Conservation (phyloP, 2,888 invertebrate genomes). For the Steinernema carpocapsae region DNA sequence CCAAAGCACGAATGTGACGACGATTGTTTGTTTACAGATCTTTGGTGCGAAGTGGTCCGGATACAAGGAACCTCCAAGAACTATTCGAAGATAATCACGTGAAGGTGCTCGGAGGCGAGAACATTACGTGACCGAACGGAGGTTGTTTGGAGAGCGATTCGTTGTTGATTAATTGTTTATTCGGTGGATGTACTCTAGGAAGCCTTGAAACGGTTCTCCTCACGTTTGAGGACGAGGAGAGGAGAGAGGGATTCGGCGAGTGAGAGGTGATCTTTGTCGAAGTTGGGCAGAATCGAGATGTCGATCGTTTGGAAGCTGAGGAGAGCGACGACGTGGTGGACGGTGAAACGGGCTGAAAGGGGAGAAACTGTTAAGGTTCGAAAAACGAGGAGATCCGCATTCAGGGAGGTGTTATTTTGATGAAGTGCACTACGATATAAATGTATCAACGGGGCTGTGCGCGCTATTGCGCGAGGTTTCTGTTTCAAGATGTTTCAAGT, state of each 20-base stretch:
- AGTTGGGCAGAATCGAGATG: conserved; percentile 10
- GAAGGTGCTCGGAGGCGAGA: too few relatives aligned
- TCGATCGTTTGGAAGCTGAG: conserved; percentile 1
- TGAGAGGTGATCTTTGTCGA: conserved; percentile 9
- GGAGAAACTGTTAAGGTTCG: neutral
- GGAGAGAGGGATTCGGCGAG: neutral
- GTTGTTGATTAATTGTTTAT: neutral
- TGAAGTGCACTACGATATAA: neutral
- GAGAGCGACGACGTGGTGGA: neutral
- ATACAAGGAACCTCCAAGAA: too few relatives aligned
- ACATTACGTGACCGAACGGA: too few relatives aligned
- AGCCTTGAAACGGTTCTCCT: neutral
- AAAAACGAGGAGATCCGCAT: neutral
- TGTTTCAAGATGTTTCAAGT: too few relatives aligned
- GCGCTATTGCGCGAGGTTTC: too few relatives aligned
- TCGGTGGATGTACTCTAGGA: neutral
- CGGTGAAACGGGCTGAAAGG: conserved; percentile 12
- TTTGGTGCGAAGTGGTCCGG: too few relatives aligned
- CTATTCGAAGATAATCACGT: too few relatives aligned
- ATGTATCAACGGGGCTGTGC: too few relatives aligned
- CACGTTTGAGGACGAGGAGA: neutral
- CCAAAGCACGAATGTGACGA: too few relatives aligned
- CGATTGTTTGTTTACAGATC: too few relatives aligned
- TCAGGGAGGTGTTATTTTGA: neutral
- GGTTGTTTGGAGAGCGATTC: too few relatives aligned